Conservation (phyloP, 2,888 invertebrate species). For the Caradrina kadenii region DNA sequence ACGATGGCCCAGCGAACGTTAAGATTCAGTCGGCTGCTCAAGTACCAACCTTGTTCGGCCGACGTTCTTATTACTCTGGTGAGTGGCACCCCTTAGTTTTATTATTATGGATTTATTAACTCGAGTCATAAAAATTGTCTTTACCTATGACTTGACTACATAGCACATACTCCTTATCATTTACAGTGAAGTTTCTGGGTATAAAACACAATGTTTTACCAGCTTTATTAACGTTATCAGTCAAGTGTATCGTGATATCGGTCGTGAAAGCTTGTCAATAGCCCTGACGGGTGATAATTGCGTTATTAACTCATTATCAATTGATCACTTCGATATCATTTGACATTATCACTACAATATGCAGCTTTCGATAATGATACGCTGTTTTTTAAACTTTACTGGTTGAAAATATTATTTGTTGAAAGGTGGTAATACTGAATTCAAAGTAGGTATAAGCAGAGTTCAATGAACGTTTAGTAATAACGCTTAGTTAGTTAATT, state of each 20-base stretch:
- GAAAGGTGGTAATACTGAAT: not conserved
- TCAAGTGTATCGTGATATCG: conserved; percentile 49
- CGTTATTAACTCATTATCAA: conserved; percentile 53
- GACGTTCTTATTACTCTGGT: conserved; percentile 86
- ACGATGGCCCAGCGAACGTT: conserved; percentile 93
- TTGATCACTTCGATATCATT: conserved; percentile 33
- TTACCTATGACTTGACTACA: conserved; percentile 3
- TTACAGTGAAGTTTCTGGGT: conserved; percentile 20
- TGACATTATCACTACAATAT: conserved; percentile 36
- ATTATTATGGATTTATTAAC: conserved; percentile 39
- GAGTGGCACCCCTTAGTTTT: conserved; percentile 69
- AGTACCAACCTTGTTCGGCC: conserved; percentile 91
- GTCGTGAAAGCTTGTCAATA: conserved; percentile 53
- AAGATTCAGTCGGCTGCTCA: conserved; percentile 92
- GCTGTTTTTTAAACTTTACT: conserved; percentile 20
- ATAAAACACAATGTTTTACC: conserved; percentile 23
- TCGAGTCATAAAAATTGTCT: conserved; percentile 19
- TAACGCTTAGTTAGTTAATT: not conserved
- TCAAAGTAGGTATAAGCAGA: not conserved
- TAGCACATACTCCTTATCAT: conserved; percentile 15
- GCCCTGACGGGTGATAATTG: conserved; percentile 36
- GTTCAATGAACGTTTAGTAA: conserved; percentile 32
- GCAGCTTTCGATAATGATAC: conserved; percentile 20
- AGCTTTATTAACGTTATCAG: conserved; percentile 43
- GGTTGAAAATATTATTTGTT: not conserved